Percentiles rank a stretch among this genome's conserved stretches.
These are phyloP conservation scores for Pelagia noctiluca DNA, from an alignment of 30 jellyfish, hydroid and myxozoan species.

Conservation along the genomic window DNA sequence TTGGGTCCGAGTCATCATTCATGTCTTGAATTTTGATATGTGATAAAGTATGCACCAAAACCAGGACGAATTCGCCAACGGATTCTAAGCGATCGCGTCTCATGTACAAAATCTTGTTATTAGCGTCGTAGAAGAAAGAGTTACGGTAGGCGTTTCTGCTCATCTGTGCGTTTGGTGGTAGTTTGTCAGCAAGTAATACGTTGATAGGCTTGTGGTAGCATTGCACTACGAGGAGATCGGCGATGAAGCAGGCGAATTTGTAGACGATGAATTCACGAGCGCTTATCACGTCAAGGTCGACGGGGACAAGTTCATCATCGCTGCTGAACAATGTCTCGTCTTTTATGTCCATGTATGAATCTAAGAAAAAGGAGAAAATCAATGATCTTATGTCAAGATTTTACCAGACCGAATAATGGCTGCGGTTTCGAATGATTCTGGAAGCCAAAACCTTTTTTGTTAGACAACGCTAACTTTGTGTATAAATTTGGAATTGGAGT, in stretches of 20 bases:
- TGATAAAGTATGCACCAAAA: slow-evolving; percentile 87
- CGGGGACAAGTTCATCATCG: slow-evolving; percentile 93
- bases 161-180: slow-evolving; percentile 83
- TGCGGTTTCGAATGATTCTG: no score
- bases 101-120: slow-evolving; percentile 84
- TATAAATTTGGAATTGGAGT: no score
- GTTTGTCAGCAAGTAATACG: slow-evolving; percentile 90
- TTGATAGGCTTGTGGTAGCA: slow-evolving; percentile 89
- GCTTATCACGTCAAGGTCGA: slow-evolving; percentile 79
- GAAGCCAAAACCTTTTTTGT: no score
- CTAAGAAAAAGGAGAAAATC: slow-evolving; percentile 14
- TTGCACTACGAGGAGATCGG: slow-evolving; percentile 90
- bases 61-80: slow-evolving; percentile 94
- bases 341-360: slow-evolving; percentile 63
- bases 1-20: slow-evolving; percentile 88
- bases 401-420: no score
- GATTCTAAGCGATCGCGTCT: slow-evolving; percentile 85
- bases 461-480: no score
- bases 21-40: slow-evolving; percentile 89
- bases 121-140: slow-evolving; percentile 91
- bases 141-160: slow-evolving; percentile 85
- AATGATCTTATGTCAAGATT: no score
- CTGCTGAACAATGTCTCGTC: slow-evolving; percentile 80
- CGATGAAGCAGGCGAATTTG: slow-evolving; percentile 85
- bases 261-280: slow-evolving; percentile 96